Evolutionary conservation across 2,113 vertebrate species (phyloP), one percentile per base, ranked within the genome.

Genomic region (Thermophis baileyi): DNA sequence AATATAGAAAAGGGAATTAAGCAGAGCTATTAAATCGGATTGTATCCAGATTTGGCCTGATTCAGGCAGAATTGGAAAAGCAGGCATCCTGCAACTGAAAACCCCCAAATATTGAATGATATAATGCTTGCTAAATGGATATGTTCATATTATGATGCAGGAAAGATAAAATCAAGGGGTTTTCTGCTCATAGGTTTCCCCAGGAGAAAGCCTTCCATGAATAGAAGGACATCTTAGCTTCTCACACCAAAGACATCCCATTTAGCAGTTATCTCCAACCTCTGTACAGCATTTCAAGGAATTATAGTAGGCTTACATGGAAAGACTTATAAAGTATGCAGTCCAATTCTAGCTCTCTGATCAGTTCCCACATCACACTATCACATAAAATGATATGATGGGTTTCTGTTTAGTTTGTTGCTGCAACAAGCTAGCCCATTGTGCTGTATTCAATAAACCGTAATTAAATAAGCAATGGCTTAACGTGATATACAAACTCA

Each of bases 1-100:
- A 93, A 90, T 53, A 94, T 96, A 96, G 95, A 47, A 81, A 44
- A 57, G 91, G 92, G 86, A 95, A 94, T 95, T 95, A 57, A 91
- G 51, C 94, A 92, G 95, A 93, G 50, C 90, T 96, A 3, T n/a
- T 95, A 94, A 95, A 69, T 91, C 90, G 93, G 74, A 81, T 81
- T 81, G 74, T 81, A 44, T 81, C 35, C 74, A 81, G 2, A 81
- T 81, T 81, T 81, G 35, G 74, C 35, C 63, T 81, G 74, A 81
- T 81, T 20, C 74, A 44, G 20, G 5, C 35, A 81, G 74, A 81
- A 35, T 44, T 81, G 74, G 35, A 81, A 81, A 81, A 40, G 18
- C 18, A 81, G 69, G n/a, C 63, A 35, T 35, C 63, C 63, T 74
- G 5, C 12, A 35, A 40, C 18, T 81, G 16, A 40, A 81, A 81